Evolutionary conservation across 1,140 invertebrate genomes (phyloP).

Genomic region (Saccostrea echinata): DNA sequence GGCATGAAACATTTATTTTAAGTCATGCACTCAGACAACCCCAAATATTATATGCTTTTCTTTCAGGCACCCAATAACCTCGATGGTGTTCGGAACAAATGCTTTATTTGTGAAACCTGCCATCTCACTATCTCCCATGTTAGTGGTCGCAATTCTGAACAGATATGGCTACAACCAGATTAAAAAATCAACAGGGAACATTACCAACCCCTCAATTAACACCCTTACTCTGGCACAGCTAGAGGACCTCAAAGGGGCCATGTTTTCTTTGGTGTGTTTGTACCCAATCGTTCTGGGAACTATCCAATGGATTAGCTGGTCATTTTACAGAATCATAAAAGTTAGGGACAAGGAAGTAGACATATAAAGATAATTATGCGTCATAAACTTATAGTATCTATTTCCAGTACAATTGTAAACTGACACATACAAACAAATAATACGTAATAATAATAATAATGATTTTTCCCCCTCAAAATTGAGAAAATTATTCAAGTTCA

Average conservation of each 20-base stretch:
- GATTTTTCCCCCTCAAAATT: too few species aligned
- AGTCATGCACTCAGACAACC: not conserved
- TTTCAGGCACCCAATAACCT: slow-evolving; percentile 76
- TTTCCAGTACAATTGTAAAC: too few species aligned
- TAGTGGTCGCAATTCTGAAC: slow-evolving; percentile 75
- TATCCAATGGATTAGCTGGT: slow-evolving; percentile 68
- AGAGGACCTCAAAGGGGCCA: slow-evolving; percentile 54
- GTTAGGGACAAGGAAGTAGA: slow-evolving; percentile 15
- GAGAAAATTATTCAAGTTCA: too few species aligned
- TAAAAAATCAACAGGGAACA: not conserved
- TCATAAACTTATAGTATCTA: too few species aligned
- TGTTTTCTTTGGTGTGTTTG: slow-evolving; percentile 69
- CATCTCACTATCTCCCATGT: slow-evolving; percentile 76
- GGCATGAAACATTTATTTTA: too few species aligned
- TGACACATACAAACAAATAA: too few species aligned
- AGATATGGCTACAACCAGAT: slow-evolving; percentile 71
- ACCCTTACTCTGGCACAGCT: not conserved
- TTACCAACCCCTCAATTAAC: not conserved
- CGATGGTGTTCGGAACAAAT: slow-evolving; percentile 78
- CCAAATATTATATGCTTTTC: too few species aligned
- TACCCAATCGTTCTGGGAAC: slow-evolving; percentile 64
- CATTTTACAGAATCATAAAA: slow-evolving; percentile 61
- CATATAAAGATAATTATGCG: not conserved
- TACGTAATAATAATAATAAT: too few species aligned
- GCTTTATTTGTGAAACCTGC: slow-evolving; percentile 79